phyloP scores from a whole-genome alignment of 2,888 invertebrate species.

The Rhingia campestris region DNA sequence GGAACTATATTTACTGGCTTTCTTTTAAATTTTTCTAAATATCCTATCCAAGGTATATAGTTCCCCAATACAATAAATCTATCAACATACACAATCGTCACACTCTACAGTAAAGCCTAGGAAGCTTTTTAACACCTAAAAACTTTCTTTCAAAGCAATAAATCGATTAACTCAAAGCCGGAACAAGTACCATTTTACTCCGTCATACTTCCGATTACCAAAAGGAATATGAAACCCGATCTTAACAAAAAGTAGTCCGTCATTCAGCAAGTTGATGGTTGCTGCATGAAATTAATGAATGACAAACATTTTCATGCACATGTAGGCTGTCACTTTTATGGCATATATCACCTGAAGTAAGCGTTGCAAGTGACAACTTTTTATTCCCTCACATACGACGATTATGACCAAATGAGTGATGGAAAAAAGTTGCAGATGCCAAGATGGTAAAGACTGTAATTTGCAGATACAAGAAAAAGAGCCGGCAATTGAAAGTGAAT shows the following conservation, averaged over 20 bases:
- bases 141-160: background rate
- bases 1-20: too few species aligned
- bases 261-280: background rate
- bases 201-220: background rate
- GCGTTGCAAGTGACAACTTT: background rate
- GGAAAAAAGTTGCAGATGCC: background rate
- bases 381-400: background rate
- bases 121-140: background rate
- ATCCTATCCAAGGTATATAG: too few species aligned
- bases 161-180: background rate
- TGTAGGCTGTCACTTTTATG: background rate
- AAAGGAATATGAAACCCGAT: background rate
- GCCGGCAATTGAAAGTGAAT: conserved; percentile 44
- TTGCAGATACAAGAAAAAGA: background rate
- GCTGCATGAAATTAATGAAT: background rate
- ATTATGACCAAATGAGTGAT: background rate
- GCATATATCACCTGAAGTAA: background rate
- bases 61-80: too few species aligned
- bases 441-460: background rate
- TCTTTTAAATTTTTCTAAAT: too few species aligned
- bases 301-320: background rate
- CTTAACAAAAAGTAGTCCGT: conserved; percentile 3
- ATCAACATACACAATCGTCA: too few species aligned
- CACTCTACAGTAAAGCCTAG: too few species aligned
- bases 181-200: background rate